Evolutionary conservation across 1,140 invertebrate species (phyloP).

Genomic region (Teleogryllus occipitalis): DNA sequence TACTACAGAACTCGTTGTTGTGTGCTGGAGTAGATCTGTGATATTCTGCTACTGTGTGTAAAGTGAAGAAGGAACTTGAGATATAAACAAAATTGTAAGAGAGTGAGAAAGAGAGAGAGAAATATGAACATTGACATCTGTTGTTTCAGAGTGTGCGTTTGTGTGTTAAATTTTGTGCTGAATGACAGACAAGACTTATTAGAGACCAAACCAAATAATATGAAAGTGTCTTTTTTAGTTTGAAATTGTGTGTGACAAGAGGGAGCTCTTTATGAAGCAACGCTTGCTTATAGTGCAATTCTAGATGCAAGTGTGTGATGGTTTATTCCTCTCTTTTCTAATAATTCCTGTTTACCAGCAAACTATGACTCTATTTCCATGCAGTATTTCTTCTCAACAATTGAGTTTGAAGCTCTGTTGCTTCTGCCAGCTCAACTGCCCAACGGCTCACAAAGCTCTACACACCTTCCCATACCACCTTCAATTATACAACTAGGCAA

Average conservation of each 20-base stretch:
- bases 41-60: conserved; percentile 9
- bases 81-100: background rate
- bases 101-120: background rate
- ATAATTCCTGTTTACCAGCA: background rate
- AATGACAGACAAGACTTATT: background rate
- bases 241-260: background rate
- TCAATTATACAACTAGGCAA: background rate
- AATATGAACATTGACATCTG: background rate
- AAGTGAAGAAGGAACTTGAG: background rate
- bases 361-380: background rate
- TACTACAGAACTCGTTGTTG: background rate
- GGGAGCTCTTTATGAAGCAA: background rate
- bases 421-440: background rate
- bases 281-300: background rate
- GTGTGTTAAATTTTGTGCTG: conserved; percentile 4
- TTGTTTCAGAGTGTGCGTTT: background rate
- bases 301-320: background rate
- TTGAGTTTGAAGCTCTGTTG: background rate
- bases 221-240: background rate
- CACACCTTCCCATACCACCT: background rate
- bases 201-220: conserved; percentile 5
- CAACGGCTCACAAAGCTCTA: background rate
- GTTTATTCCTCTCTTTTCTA: background rate
- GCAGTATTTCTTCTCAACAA: background rate
- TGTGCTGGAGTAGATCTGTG: conserved; percentile 15